Conservation (phyloP, 2,888 invertebrate genomes). For the Noctuana brunneofusca region DNA sequence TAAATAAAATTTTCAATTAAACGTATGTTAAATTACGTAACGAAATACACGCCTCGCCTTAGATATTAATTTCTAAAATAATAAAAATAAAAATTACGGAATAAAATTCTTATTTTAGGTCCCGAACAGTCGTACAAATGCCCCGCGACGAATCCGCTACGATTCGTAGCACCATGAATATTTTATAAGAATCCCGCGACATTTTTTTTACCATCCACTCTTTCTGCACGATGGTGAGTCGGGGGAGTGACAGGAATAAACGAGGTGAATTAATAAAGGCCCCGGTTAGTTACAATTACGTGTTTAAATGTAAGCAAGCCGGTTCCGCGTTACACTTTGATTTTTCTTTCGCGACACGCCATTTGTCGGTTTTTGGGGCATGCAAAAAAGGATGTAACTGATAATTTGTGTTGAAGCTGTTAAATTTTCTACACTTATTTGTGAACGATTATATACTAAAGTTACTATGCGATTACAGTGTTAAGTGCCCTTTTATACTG, state of each 20-base stretch:
- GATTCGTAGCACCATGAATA: conserved; percentile 63
- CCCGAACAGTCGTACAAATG: conserved; percentile 43
- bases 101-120: not conserved
- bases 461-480: no score
- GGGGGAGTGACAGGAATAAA: conserved; percentile 66
- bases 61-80: not conserved
- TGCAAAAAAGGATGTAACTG: conserved; percentile 46
- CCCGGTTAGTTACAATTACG: conserved; percentile 82
- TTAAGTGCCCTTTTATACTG: no score
- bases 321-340: conserved; percentile 73
- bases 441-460: not conserved
- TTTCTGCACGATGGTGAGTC: conserved; percentile 60
- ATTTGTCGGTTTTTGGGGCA: conserved; percentile 60
- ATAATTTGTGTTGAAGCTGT: conserved; percentile 31
- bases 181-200: conserved; percentile 58
- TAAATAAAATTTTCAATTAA: no score
- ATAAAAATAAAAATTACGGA: not conserved
- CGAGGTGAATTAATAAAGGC: conserved; percentile 81
- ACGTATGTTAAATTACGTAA: no score
- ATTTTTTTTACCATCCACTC: conserved; percentile 54
- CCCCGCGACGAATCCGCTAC: conserved; percentile 25
- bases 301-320: conserved; percentile 81
- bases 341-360: conserved; percentile 79
- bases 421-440: not conserved
- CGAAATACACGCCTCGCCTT: no score